phyloP scores from a whole-genome alignment of 2,888 invertebrate genomes.

The Coremacera marginata region DNA sequence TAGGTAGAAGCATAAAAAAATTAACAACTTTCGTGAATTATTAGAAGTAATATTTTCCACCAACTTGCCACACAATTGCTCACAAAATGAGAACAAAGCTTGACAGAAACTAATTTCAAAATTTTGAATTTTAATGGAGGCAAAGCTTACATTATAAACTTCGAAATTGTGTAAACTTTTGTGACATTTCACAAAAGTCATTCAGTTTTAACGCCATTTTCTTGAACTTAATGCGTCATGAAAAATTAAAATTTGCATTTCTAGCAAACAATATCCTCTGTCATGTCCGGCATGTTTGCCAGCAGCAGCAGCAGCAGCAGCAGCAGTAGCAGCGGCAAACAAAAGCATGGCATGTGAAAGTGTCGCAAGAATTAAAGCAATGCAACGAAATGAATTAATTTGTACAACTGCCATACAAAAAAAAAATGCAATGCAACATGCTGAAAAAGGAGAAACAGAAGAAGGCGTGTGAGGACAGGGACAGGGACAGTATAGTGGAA shows the following conservation, averaged over 20 bases:
- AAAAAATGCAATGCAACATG: neutral
- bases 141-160: too few relatives aligned
- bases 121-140: too few relatives aligned
- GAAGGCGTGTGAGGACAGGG: neutral
- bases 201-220: neutral
- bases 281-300: too few relatives aligned
- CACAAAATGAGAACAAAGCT: too few relatives aligned
- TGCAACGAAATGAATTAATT: slow-evolving; percentile 34
- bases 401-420: slow-evolving; percentile 29
- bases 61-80: too few relatives aligned
- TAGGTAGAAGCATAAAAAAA: too few relatives aligned
- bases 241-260: neutral
- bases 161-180: too few relatives aligned
- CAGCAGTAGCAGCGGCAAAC: slow-evolving; percentile 36
- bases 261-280: neutral
- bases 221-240: neutral
- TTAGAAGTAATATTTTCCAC: too few relatives aligned
- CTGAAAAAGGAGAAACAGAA: neutral
- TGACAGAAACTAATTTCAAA: too few relatives aligned
- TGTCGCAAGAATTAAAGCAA: slow-evolving; percentile 18
- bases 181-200: neutral
- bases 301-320: slow-evolving; percentile 35
- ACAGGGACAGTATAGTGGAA: neutral
- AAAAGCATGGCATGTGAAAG: neutral
- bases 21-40: too few relatives aligned